A percentile compares a stretch with the other conserved stretches of the same genome.
Evolutionary conservation across 2,113 vertebrate genomes (phyloP).

Genomic region (Gobius niger): DNA sequence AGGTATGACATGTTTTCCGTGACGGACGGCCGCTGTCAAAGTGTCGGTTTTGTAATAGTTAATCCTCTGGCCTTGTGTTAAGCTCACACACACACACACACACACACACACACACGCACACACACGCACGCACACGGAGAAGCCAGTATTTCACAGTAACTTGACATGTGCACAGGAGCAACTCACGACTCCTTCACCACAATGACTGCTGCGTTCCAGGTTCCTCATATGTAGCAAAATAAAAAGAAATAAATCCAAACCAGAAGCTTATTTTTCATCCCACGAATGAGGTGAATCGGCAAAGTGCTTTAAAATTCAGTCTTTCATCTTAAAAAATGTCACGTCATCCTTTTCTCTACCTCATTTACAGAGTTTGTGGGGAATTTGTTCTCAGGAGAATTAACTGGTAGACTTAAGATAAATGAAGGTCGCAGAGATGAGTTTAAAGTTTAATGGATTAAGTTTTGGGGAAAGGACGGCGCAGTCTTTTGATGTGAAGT

Average conservation of each 20-base stretch:
- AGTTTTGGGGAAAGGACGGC: background rate
- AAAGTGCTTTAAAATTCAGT: conserved; percentile 7
- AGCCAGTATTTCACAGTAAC: conserved; percentile 31
- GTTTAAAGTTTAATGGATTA: background rate
- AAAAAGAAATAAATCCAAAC: background rate
- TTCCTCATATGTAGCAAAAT: background rate
- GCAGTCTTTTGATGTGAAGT: conserved; percentile 3
- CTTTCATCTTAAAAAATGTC: conserved; percentile 11
- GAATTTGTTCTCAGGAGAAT: conserved; percentile 4
- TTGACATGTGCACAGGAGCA: conserved; percentile 27
- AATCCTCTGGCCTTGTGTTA: conserved; percentile 50
- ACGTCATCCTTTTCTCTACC: background rate
- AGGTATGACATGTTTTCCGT: conserved; percentile 74
- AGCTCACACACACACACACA: conserved; percentile 37
- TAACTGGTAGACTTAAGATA: background rate
- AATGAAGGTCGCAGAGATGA: background rate
- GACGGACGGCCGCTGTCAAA: conserved; percentile 18
- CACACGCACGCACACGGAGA: conserved; percentile 21
- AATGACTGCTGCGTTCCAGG: background rate
- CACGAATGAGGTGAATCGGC: conserved; percentile 14
- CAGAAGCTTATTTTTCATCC: conserved; percentile 10
- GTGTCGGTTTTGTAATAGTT: conserved; percentile 43
- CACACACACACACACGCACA: conserved; percentile 36
- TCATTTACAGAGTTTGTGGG: background rate
- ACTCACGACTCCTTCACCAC: background rate